Percentiles rank a stretch among this genome's conserved stretches.
Evolutionary conservation across 2,888 invertebrate genomes (phyloP).

Genomic region (Macaria liturata): DNA sequence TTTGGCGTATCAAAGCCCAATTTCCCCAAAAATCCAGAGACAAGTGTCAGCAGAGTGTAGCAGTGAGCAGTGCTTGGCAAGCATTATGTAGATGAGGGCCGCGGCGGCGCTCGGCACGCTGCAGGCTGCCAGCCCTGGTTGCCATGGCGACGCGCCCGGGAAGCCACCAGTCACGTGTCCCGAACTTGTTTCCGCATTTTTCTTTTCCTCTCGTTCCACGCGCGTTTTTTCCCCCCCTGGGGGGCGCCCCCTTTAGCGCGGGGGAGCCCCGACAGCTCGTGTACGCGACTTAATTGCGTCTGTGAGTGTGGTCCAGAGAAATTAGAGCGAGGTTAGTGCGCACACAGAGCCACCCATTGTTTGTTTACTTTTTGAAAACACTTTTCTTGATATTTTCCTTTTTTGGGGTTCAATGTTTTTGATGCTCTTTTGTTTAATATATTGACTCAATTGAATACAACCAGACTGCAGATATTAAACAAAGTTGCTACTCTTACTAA

Average conservation of each 20-base stretch:
- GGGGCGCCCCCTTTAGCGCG: conserved; percentile 29
- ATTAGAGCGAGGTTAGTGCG: conserved; percentile 70
- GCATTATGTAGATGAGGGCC: conserved; percentile 33
- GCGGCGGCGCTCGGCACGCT: background rate
- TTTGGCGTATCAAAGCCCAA: too few species aligned
- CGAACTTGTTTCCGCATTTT: conserved; percentile 79
- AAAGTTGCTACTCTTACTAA: too few species aligned
- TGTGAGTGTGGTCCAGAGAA: conserved; percentile 83
- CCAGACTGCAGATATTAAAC: too few species aligned
- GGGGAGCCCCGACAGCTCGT: conserved; percentile 65
- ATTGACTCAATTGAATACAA: too few species aligned
- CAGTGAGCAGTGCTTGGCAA: conserved; percentile 6
- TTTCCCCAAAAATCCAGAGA: too few species aligned
- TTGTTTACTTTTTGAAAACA: background rate
- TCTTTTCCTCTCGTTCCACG: conserved; percentile 69
- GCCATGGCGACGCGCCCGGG: conserved; percentile 75
- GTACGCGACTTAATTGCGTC: conserved; percentile 83
- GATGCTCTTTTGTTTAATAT: too few species aligned
- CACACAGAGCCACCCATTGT: conserved; percentile 49
- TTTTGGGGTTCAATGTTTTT: too few species aligned
- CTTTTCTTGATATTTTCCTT: too few species aligned
- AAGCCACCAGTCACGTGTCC: conserved; percentile 81
- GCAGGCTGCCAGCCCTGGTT: conserved; percentile 54
- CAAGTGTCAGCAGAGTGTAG: too few species aligned
- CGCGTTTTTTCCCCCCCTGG: conserved; percentile 66